Conservation (phyloP, 92 coral and sea anemone species). For the Galaxea fascicularis region DNA sequence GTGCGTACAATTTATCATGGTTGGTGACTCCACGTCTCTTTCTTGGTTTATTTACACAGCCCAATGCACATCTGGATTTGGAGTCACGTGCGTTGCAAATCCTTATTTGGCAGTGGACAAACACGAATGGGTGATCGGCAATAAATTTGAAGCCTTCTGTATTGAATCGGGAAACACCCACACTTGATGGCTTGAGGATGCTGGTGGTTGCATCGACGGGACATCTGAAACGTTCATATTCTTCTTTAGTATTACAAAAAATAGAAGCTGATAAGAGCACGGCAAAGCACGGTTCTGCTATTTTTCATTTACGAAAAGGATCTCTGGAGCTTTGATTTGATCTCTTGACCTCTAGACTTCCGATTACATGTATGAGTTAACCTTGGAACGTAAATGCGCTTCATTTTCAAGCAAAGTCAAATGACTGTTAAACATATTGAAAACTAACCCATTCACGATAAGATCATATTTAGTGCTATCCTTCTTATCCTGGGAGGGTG, state of each 20-base stretch:
- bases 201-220: conserved; percentile 6
- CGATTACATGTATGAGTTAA: too few relatives aligned
- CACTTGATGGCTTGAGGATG: neutral
- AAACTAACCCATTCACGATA: conserved; percentile 7
- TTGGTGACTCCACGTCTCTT: neutral
- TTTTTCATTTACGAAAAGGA: too few relatives aligned
- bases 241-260: neutral
- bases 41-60: neutral
- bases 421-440: too few relatives aligned
- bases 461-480: neutral
- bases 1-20: conserved; percentile 12
- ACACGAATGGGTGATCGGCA: conserved; percentile 17
- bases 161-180: neutral
- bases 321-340: too few relatives aligned
- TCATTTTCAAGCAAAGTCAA: too few relatives aligned
- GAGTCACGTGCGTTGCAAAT: neutral
- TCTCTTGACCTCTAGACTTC: too few relatives aligned
- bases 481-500: conserved; percentile 11
- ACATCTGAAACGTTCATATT: neutral
- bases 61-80: conserved; percentile 9
- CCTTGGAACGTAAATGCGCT: too few relatives aligned
- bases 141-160: conserved; percentile 8
- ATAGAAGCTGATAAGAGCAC: too few relatives aligned
- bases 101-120: conserved; percentile 28
- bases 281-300: too few relatives aligned